Evolutionary conservation across 2,797 vertebrate species (phyloP).

Genomic region (Hypotaenidia okinawae): DNA sequence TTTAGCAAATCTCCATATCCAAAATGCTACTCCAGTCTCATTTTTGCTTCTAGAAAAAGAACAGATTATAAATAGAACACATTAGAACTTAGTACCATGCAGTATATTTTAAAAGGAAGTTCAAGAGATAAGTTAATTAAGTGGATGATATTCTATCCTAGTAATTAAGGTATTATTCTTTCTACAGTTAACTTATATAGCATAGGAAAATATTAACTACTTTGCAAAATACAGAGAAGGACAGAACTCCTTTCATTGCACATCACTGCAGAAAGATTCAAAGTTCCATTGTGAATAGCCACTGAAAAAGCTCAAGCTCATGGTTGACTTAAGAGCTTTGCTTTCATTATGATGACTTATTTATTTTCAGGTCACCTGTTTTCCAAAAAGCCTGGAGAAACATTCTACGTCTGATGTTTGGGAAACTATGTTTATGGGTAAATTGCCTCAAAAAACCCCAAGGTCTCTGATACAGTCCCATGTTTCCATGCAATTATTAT

Average conservation of each 20-base stretch:
- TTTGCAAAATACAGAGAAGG: neutral
- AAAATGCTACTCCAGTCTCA: neutral
- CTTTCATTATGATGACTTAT: neutral
- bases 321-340: neutral
- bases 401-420: neutral
- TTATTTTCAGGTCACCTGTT: neutral
- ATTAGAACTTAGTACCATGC: neutral
- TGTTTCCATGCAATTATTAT: neutral
- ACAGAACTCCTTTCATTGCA: neutral
- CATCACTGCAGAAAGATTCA: neutral
- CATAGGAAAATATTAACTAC: neutral
- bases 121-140: neutral
- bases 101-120: neutral
- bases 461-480: neutral
- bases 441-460: neutral
- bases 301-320: neutral
- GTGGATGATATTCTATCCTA: neutral
- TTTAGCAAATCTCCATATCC: constrained; percentile 11
- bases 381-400: neutral
- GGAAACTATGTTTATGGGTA: neutral
- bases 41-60: constrained; percentile 25
- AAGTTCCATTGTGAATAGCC: neutral
- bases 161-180: neutral
- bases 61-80: constrained; percentile 26
- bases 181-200: neutral